These are phyloP conservation scores for Leptarthrus brevirostris DNA, from an alignment of 2,888 invertebrate species.

Conservation along the genomic window DNA sequence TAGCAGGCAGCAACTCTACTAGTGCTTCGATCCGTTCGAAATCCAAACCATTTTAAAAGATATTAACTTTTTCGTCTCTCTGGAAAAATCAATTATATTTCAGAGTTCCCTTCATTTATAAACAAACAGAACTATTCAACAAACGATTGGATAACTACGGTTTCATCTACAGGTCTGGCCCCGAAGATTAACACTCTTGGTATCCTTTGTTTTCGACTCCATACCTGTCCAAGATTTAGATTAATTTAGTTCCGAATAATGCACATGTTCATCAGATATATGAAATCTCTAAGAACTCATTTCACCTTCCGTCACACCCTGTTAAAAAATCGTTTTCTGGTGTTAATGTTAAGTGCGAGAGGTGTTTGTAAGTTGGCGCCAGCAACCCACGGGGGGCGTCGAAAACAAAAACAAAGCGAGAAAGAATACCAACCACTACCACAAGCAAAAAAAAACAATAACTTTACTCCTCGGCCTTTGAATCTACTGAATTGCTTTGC, in stretches of 20 bases:
- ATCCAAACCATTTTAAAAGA: too few species aligned
- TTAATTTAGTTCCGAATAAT: conserved; percentile 34
- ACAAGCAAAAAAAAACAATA: conserved; percentile 19
- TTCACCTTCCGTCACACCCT: conserved; percentile 41
- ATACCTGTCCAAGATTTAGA: conserved; percentile 18
- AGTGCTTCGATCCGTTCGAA: too few species aligned
- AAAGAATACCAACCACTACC: conserved; percentile 17
- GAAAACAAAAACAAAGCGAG: conserved; percentile 27
- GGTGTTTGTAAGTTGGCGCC: conserved; percentile 50
- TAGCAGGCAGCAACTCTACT: too few species aligned
- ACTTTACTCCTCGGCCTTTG: conserved; percentile 25
- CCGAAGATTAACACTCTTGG: too few species aligned
- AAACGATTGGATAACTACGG: too few species aligned
- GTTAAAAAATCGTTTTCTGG: conserved; percentile 45
- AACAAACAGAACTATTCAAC: too few species aligned
- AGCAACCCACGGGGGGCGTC: conserved; percentile 49
- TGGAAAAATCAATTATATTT: too few species aligned
- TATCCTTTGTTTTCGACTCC: too few species aligned
- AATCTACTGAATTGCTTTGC: background rate
- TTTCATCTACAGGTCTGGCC: too few species aligned
- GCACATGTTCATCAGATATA: background rate
- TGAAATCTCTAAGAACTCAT: background rate
- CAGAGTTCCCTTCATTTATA: too few species aligned
- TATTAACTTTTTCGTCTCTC: too few species aligned
- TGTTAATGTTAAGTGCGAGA: conserved; percentile 31